Evolutionary conservation across 1,140 invertebrate species (phyloP).

Genomic region (Diorhabda elongata): DNA sequence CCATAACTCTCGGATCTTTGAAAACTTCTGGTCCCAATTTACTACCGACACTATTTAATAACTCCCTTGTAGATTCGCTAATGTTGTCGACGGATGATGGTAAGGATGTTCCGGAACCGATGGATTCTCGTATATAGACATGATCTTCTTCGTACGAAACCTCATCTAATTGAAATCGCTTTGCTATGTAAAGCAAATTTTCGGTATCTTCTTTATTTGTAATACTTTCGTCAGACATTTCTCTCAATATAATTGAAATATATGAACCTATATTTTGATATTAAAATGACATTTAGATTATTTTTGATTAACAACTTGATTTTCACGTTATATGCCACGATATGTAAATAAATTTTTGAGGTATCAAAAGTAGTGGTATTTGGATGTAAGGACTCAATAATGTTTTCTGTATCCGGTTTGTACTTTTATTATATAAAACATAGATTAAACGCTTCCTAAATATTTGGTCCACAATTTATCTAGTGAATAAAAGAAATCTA

Average conservation of each 20-base stretch:
- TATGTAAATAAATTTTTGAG: too few relatives aligned
- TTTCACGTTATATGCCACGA: too few relatives aligned
- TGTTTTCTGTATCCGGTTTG: too few relatives aligned
- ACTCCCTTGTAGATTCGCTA: constrained; percentile 9
- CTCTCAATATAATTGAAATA: neutral
- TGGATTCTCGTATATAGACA: constrained; percentile 21
- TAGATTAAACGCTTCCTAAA: too few relatives aligned
- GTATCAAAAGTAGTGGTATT: too few relatives aligned
- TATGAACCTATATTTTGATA: too few relatives aligned
- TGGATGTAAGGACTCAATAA: too few relatives aligned
- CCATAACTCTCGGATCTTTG: constrained; percentile 18
- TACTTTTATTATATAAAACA: too few relatives aligned
- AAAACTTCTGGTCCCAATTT: constrained; percentile 12
- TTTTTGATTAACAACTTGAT: too few relatives aligned
- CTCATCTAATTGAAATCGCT: constrained; percentile 27
- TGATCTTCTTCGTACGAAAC: constrained; percentile 20
- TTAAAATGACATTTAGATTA: too few relatives aligned
- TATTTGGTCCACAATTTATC: too few relatives aligned
- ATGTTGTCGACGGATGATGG: neutral
- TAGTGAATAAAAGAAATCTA: too few relatives aligned
- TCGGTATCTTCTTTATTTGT: constrained; percentile 30
- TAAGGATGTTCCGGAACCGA: neutral
- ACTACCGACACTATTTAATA: constrained; percentile 10
- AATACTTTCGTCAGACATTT: constrained; percentile 31
- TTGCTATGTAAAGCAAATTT: constrained; percentile 28